Conservation (phyloP, 2,797 vertebrate genomes). For the Tokudaia tokunoshimensis region DNA sequence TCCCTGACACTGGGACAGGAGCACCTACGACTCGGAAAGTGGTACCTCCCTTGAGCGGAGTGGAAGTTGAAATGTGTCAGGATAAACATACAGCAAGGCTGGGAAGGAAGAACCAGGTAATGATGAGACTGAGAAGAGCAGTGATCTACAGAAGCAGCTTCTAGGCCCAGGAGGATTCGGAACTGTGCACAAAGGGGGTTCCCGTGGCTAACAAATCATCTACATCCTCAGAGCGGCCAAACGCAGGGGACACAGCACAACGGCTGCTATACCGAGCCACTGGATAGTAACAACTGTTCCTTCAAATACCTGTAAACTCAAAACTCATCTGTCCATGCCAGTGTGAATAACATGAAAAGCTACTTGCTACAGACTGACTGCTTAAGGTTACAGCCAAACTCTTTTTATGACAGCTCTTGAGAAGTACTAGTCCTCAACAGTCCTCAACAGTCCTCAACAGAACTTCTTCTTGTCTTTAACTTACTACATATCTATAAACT, state of each 20-base stretch:
- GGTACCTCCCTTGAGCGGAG: background rate
- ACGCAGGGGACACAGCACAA: background rate
- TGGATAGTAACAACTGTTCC: background rate
- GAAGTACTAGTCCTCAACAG: constrained; percentile 5
- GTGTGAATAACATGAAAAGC: background rate
- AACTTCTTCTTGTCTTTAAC: background rate
- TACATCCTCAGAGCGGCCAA: background rate
- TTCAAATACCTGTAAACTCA: constrained; percentile 11
- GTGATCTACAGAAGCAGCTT: background rate
- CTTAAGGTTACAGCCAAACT: constrained; percentile 20
- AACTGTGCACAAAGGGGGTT: background rate
- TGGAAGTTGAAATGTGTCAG: background rate
- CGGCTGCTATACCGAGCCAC: background rate
- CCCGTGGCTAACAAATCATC: background rate
- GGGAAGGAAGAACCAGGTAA: background rate
- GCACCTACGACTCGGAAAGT: background rate
- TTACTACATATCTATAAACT: constrained; percentile 20
- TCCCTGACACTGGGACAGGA: background rate
- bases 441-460: background rate
- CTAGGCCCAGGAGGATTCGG: background rate
- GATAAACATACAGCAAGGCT: background rate
- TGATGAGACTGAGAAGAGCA: background rate
- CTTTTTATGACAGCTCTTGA: background rate
- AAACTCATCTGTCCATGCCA: constrained; percentile 25
- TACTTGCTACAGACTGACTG: background rate